Conservation (phyloP, 2,113 vertebrate species). For the Penelope pileata region DNA sequence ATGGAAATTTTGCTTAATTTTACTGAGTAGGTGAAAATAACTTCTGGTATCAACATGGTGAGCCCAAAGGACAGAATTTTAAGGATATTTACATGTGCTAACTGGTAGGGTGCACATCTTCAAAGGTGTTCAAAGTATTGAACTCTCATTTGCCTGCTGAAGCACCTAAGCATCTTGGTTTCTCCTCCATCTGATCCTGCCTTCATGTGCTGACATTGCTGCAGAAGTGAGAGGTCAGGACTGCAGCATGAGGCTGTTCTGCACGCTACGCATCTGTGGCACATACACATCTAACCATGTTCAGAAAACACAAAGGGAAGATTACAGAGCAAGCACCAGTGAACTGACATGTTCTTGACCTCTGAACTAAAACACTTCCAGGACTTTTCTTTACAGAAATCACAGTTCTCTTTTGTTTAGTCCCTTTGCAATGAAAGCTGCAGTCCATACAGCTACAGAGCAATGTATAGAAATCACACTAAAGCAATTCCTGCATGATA, state of each 20-base stretch:
- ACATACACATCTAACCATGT: not conserved
- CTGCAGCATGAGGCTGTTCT: not conserved
- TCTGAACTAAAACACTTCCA: not conserved
- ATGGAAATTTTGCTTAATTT: not conserved
- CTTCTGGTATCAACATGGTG: not conserved
- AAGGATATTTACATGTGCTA: not conserved
- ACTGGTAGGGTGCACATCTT: not conserved
- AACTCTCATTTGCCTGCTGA: not conserved
- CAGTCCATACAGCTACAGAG: not conserved
- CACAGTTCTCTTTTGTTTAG: not conserved
- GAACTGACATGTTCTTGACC: not conserved
- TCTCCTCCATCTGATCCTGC: not conserved
- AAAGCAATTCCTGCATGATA: not conserved
- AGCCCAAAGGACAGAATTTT: not conserved
- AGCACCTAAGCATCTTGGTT: not conserved
- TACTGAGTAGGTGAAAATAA: not conserved
- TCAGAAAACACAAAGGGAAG: not conserved
- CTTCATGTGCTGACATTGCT: not conserved
- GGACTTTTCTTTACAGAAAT: not conserved
- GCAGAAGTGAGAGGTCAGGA: not conserved
- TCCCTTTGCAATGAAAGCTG: not conserved
- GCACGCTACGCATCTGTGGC: not conserved
- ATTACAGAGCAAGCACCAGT: not conserved
- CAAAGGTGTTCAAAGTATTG: not conserved
- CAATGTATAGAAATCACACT: not conserved